Percentiles rank a stretch among this genome's conserved stretches.
Conservation (phyloP, 2,888 invertebrate species). For the Thymelicus acteon region DNA sequence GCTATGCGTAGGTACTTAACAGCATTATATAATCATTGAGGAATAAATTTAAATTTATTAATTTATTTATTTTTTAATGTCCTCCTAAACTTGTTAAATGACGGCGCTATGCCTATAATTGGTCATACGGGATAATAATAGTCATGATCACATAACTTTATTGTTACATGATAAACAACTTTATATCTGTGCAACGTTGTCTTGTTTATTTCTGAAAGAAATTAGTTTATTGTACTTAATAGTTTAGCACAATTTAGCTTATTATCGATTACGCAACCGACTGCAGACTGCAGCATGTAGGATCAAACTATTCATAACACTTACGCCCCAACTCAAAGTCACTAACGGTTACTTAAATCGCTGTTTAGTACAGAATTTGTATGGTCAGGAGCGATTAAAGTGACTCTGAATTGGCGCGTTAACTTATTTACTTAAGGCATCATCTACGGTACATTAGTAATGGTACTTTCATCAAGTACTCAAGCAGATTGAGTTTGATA, state of each 20-base stretch:
- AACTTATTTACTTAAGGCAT: too few relatives aligned
- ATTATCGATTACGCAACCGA: background rate
- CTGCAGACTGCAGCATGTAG: too few relatives aligned
- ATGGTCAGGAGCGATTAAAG: too few relatives aligned
- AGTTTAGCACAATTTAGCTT: background rate
- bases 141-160: constrained; percentile 20
- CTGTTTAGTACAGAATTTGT: too few relatives aligned
- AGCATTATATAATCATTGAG: constrained; percentile 46
- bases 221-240: background rate
- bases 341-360: too few relatives aligned
- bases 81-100: constrained; percentile 42
- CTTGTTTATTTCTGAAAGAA: background rate
- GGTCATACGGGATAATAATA: background rate
- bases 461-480: too few relatives aligned
- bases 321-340: too few relatives aligned
- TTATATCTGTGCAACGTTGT: background rate
- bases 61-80: constrained; percentile 44
- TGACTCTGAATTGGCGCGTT: too few relatives aligned
- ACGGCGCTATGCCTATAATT: constrained; percentile 19
- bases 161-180: background rate
- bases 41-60: constrained; percentile 50
- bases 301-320: too few relatives aligned
- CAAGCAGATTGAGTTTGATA: too few relatives aligned
- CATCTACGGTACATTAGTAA: too few relatives aligned
- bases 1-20: constrained; percentile 44